These are phyloP conservation scores for Drosophila aldrichi DNA, from an alignment of 2,888 invertebrate species.

Conservation along the genomic window DNA sequence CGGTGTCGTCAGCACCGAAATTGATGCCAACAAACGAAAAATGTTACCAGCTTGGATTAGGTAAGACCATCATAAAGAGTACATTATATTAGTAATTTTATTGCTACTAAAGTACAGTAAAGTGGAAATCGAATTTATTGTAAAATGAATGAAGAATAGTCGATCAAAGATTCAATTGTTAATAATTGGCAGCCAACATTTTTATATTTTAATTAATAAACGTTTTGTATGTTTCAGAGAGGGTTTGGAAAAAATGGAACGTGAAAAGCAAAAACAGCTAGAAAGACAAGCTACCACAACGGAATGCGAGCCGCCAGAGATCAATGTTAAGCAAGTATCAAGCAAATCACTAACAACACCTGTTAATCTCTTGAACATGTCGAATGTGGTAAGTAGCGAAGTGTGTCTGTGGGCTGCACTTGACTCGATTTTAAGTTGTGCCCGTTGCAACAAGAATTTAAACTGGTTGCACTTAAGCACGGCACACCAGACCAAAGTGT, in stretches of 20 bases:
- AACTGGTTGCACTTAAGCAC: slow-evolving; percentile 59
- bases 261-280: slow-evolving; percentile 94
- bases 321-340: slow-evolving; percentile 72
- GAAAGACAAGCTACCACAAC: slow-evolving; percentile 88
- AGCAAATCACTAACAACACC: slow-evolving; percentile 71
- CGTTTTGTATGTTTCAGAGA: slow-evolving; percentile 79
- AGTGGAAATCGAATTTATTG: too few species aligned
- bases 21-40: slow-evolving; percentile 94
- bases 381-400: slow-evolving; percentile 67
- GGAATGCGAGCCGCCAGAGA: slow-evolving; percentile 30
- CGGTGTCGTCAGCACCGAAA: slow-evolving; percentile 71
- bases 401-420: slow-evolving; percentile 43
- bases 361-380: slow-evolving; percentile 76
- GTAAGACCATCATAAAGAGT: slow-evolving; percentile 86
- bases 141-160: too few species aligned
- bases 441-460: slow-evolving; percentile 38
- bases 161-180: not conserved
- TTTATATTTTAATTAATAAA: not conserved
- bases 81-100: not conserved
- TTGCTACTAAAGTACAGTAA: too few species aligned
- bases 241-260: slow-evolving; percentile 98
- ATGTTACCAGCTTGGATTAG: slow-evolving; percentile 99
- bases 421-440: slow-evolving; percentile 41
- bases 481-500: slow-evolving; percentile 40
- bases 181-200: not conserved